Evolutionary conservation across 2,113 vertebrate species (phyloP), one percentile per base, ranked within the genome.

Genomic region (Saguinus midas): DNA sequence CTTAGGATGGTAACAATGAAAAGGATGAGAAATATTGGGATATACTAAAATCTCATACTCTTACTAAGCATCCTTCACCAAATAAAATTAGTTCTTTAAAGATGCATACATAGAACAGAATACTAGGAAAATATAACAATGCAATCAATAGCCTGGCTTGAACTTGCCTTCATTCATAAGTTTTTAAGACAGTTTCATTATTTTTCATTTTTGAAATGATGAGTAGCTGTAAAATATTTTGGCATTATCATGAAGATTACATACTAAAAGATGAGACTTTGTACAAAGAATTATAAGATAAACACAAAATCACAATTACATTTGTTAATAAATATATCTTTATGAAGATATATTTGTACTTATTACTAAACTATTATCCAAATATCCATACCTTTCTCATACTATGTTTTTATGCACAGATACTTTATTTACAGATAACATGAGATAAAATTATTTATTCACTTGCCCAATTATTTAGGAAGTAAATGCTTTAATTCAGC

Each of bases 61-160:
- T 81, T 76, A 93, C 17, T 75, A 76, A 90, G 40, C 9, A 82
- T 76, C 16, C 16, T 52, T 72, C 66, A 40, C 12, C n/a, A 89
- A 96, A 96, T 83, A 12, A 90, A 97, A 94, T 84, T 27, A 88
- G 14, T 58, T 95, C 17, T 80, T 94, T 35, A 92, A 92, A 50
- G 29, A 90, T 37, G 21, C n/a, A 50, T 18, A 29, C 1, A 4
- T 12, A 14, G 23, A 35, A 37, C 35, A 82, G 61, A 81, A 76
- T 58, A 37, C 43, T 64, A 87, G 32, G 27, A 72, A 93, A 84
- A 80, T 52, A 93, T 5, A 80, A 37, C 20, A 93, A 93, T 32
- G 29, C 17, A 87, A 84, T 14, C 72, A 80, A 58, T 2, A 86
- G 25, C 45, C 21, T 80, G 45, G 18, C 5, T 50, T 73, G 6